Percentiles rank a stretch among this genome's conserved stretches.
These are phyloP conservation scores for Gila robusta DNA, from an alignment of 2,797 vertebrate species.

Conservation along the genomic window DNA sequence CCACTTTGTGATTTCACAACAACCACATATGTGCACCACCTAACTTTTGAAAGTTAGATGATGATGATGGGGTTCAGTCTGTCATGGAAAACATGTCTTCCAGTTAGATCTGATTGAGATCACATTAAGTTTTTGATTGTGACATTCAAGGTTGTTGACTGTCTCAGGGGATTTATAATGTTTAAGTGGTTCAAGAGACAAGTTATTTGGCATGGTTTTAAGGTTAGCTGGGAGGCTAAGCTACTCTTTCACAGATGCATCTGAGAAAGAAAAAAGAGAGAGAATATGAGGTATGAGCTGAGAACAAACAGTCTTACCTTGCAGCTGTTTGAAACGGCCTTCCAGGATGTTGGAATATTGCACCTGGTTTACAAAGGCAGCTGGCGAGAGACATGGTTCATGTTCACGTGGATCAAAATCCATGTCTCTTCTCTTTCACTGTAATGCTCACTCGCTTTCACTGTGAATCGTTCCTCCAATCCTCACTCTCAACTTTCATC, in stretches of 20 bases:
- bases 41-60: conserved; percentile 11
- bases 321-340: conserved; percentile 93
- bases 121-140: conserved; percentile 1
- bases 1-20: conserved; percentile 8
- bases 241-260: conserved; percentile 1
- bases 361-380: conserved; percentile 90
- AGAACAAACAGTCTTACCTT: conserved; percentile 83
- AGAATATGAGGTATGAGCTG: background rate
- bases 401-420: conserved; percentile 79
- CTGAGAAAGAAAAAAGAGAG: background rate
- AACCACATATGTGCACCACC: background rate
- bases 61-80: background rate
- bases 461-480: conserved; percentile 43
- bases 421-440: conserved; percentile 64
- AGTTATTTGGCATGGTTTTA: background rate
- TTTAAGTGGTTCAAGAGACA: background rate
- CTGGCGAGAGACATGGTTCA: conserved; percentile 85
- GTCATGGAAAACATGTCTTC: background rate
- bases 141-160: background rate
- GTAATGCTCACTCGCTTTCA: conserved; percentile 58
- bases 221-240: background rate
- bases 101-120: conserved; percentile 9
- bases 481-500: conserved; percentile 23
- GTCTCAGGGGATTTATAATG: background rate
- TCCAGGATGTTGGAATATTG: conserved; percentile 92